A percentile compares a stretch with the other conserved stretches of the same genome.
Evolutionary conservation across 2,113 vertebrate species (phyloP).

Genomic region (Pagrus major): DNA sequence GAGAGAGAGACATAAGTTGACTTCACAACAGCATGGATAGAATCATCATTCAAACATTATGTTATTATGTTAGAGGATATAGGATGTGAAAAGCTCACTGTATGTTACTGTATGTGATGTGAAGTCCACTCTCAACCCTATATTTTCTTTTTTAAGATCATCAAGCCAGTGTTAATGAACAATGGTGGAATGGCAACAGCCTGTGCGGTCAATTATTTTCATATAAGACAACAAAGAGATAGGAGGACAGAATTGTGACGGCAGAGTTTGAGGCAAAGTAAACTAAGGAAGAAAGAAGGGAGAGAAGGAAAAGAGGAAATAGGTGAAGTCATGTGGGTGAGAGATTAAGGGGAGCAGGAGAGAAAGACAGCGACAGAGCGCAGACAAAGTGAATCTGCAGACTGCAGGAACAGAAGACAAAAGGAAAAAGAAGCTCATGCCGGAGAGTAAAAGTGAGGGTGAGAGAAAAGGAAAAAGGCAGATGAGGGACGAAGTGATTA

Average conservation of each 20-base stretch:
- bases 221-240: not conserved
- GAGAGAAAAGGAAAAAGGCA: not conserved
- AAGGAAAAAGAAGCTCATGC: slow-evolving; percentile 5
- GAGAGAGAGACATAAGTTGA: too few relatives aligned
- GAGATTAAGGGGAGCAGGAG: slow-evolving; percentile 8
- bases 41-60: too few relatives aligned
- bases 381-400: slow-evolving; percentile 32
- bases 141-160: not conserved
- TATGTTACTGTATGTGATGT: too few relatives aligned
- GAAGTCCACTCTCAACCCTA: not conserved
- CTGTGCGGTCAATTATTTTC: not conserved
- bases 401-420: slow-evolving; percentile 31
- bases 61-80: too few relatives aligned
- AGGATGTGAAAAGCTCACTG: too few relatives aligned
- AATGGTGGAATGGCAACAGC: not conserved
- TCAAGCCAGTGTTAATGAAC: not conserved
- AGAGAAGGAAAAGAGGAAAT: slow-evolving; percentile 13
- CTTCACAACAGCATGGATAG: too few relatives aligned
- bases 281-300: slow-evolving; percentile 1
- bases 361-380: slow-evolving; percentile 8
- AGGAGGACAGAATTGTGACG: not conserved
- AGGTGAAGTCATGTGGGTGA: slow-evolving; percentile 20
- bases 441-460: slow-evolving; percentile 11
- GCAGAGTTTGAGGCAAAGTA: not conserved
- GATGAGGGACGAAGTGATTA: not conserved